Conservation (phyloP, 2,888 invertebrate species). For the Hybos culiciformis region DNA sequence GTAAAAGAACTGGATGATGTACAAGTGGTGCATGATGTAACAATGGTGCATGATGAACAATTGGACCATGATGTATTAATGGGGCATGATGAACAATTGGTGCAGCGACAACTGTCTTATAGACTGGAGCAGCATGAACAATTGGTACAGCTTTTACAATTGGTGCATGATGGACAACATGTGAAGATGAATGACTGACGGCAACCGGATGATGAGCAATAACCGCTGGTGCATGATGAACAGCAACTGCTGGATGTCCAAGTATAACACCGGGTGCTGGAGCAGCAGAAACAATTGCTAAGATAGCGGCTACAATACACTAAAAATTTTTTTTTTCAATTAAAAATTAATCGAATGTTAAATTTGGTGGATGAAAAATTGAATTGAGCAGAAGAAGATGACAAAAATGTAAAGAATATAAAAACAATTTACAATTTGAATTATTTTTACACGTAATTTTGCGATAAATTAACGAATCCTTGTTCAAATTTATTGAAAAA, state of each 20-base stretch:
- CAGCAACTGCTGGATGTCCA: conserved; percentile 11
- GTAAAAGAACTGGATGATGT: conserved; percentile 6
- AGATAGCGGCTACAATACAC: neutral
- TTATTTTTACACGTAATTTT: no score
- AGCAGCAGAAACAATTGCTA: conserved; percentile 35
- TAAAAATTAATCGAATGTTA: no score
- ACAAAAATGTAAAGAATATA: no score
- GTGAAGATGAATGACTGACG: neutral
- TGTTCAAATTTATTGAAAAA: no score
- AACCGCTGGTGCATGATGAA: neutral
- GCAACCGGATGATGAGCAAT: neutral
- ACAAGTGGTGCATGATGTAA: conserved; percentile 6
- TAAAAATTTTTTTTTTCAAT: neutral
- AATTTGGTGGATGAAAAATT: no score
- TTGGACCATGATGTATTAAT: conserved; percentile 23
- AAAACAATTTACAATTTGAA: no score
- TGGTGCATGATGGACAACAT: neutral
- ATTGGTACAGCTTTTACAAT: conserved; percentile 20
- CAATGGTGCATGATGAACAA: conserved; percentile 14
- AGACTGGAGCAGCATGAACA: conserved; percentile 22
- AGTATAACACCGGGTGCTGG: conserved; percentile 39
- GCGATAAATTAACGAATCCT: no score
- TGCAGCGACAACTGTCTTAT: no score
- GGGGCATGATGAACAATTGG: conserved; percentile 27
- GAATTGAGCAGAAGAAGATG: no score